Conservation (phyloP, 2,888 invertebrate genomes). For the Argyra leucocephala region DNA sequence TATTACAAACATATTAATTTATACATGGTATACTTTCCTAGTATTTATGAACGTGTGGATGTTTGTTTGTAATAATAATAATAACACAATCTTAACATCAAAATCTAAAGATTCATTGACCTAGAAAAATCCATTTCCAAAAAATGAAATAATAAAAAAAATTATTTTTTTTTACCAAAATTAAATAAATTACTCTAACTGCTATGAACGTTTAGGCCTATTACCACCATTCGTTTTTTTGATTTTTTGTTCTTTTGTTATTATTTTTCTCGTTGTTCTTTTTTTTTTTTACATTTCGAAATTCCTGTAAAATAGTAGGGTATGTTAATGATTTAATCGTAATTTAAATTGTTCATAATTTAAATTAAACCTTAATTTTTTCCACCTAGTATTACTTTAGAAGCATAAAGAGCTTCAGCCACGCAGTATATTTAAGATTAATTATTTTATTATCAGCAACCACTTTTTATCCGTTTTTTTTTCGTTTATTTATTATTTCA, state of each 20-base stretch:
- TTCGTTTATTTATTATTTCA: too few relatives aligned
- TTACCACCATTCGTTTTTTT: neutral
- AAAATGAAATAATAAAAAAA: neutral
- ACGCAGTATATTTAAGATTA: too few relatives aligned
- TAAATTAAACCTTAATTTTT: too few relatives aligned
- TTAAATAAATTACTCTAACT: neutral
- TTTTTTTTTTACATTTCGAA: neutral
- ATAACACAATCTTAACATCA: neutral
- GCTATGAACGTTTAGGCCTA: constrained; percentile 1
- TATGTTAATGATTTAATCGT: too few relatives aligned
- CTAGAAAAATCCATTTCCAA: constrained; percentile 4
- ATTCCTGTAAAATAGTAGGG: too few relatives aligned
- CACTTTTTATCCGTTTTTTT: too few relatives aligned
- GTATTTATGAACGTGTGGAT: too few relatives aligned
- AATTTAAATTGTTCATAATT: too few relatives aligned
- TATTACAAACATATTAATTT: neutral
- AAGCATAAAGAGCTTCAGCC: too few relatives aligned
- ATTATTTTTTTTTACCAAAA: neutral
- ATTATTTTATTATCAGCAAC: too few relatives aligned
- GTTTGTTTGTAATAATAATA: neutral
- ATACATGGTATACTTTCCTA: too few relatives aligned
- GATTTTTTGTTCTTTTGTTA: neutral
- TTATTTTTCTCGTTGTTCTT: neutral
- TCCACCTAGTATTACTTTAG: too few relatives aligned
- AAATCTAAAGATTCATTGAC: constrained; percentile 6